Evolutionary conservation across 2,797 vertebrate species (phyloP), one percentile per base, ranked within the genome.

Genomic region (Chelmon rostratus): DNA sequence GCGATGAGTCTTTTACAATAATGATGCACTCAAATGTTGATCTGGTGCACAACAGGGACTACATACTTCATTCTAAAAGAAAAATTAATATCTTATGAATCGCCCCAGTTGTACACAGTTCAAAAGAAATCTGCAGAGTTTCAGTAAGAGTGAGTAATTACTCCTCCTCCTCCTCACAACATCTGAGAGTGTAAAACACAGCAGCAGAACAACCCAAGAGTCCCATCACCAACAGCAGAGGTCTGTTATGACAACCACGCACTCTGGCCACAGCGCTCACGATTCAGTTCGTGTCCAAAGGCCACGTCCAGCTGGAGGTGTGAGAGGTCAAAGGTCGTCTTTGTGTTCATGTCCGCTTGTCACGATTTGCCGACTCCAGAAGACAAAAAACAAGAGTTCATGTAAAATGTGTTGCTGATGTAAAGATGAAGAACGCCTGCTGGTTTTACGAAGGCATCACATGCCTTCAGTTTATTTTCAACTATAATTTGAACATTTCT

Each of bases 101-200:
- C 9, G 19, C 69, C 78, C 25, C 54, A 68, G 64, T 85, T 44
- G 57, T 54, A 8, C 66, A 54, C 28, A 65, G 56, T 76, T 85
- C 57, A 76, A 61, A 79, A 61, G 56, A 74, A 47, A 70, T 85
- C 52, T 50, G 57, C 63, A 77, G 64, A 46, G 31, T 83, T 67
- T 31, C 25, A 63, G 66, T 64, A 49, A 57, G n/a, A 44, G 21
- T 53, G 59, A 79, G 52, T 53, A 53, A 50, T 76, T 42, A 42
- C 13, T 46, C 50, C 65, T 82, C 70, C 73, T 73, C 86, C 83
- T 67, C 77, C 78, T 86, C 85, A 82, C 23, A 73, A 85, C 80
- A 82, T 78, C 76, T 84, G 68, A 57, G 46, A 47, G 37, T 49
- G 47, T 18, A 70, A 70, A 63, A 84, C 81, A 61, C 58, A 81